Conservation (phyloP, 2,113 vertebrate species). For the Eubucco bourcierii region DNA sequence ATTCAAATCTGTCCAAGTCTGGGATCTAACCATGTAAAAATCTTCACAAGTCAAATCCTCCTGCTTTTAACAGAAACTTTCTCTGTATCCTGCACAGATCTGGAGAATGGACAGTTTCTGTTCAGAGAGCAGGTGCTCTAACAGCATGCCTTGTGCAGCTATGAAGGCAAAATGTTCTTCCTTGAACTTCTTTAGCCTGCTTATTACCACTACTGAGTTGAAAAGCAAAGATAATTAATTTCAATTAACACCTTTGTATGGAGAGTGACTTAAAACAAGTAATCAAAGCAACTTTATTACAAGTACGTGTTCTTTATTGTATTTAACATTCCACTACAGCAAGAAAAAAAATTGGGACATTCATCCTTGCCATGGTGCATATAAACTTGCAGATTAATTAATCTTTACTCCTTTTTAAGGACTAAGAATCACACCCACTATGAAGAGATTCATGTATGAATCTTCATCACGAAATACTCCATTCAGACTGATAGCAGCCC, state of each 20-base stretch:
- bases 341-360: neutral
- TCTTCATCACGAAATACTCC: neutral
- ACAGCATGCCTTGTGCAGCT: neutral
- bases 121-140: neutral
- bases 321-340: neutral
- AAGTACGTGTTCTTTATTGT: neutral
- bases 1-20: neutral
- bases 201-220: neutral
- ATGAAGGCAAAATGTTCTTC: neutral
- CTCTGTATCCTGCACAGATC: neutral
- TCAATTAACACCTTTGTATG: neutral
- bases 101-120: neutral
- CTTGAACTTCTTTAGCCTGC: neutral
- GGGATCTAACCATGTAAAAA: neutral
- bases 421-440: neutral
- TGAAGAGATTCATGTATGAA: neutral
- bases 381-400: neutral
- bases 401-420: neutral
- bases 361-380: accelerated
- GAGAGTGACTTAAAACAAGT: neutral
- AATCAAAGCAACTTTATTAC: neutral
- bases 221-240: neutral
- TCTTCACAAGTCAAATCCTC: neutral
- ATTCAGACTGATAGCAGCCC: neutral
- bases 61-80: neutral